Base-by-base conservation (phyloP, 2,888 invertebrate genomes). In the Listrodromus nycthemerus region DNA sequence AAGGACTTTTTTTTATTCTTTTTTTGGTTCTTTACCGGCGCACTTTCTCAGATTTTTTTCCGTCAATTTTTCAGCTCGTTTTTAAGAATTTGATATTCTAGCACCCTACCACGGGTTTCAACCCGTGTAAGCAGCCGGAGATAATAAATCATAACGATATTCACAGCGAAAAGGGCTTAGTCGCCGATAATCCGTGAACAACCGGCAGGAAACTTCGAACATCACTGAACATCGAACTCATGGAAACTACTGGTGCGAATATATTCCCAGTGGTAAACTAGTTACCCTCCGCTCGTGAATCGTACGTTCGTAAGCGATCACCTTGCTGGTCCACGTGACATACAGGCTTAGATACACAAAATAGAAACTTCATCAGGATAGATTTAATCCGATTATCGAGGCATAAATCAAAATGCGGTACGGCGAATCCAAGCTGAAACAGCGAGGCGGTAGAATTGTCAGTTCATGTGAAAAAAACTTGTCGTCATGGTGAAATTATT, bases 241-340 rank as follows among this genome's bases (percentile, higher is more conserved):
- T 19, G 30, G 30, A 77, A 77, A 77, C 50, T 58, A 45, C 33
- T n/a, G 58, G 19, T 48, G 58, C 30, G 27, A 58, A 63, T 58
- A 8, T 48, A 33, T 33, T 8, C 1, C 48, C 13, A 74, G 48
- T 74, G 63, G 74, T 61, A 61, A 30, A 63, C 30, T 48, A 74
- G 61, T 63, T 61, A 63, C 48, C 33, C 48, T 48, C 19, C 48
- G 6, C 61, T 48, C 30, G 8, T 33, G 63, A 48, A 50, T 48
- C 27, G 2, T 13, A 30, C 30, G 48, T 74, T 63, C 45, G 27
- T 13, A 10, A 74, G 21, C 52, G 52, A 52, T 52, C 21, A 21
- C 21, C 52, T 19, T 52, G 52, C 52, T 19, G 21, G 8, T 52
- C n/a, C 8, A 52, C 21, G 21, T 52, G 21, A 52, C 7, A 52